phyloP scores from a whole-genome alignment of 1,140 invertebrate species.

The Drosophila gunungcola region DNA sequence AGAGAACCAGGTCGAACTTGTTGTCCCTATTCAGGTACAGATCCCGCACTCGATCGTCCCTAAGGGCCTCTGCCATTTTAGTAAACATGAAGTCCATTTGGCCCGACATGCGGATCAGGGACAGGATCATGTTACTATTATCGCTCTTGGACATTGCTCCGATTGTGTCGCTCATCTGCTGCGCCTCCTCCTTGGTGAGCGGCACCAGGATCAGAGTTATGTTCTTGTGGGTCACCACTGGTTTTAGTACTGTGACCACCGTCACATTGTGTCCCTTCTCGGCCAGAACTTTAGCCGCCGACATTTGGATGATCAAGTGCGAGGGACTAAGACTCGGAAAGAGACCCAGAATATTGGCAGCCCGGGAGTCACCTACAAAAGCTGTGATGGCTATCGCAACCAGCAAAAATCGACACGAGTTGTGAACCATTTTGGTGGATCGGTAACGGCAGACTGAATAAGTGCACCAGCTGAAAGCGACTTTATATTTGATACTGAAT shows the following conservation, averaged over 20 bases:
- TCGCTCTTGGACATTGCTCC: neutral
- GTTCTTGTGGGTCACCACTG: constrained; percentile 51
- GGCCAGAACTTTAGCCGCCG: constrained; percentile 53
- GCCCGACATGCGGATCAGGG: neutral
- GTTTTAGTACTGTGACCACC: constrained; percentile 50
- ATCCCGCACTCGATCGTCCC: neutral
- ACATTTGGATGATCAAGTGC: constrained; percentile 66
- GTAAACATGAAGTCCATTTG: neutral
- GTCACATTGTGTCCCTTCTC: constrained; percentile 74
- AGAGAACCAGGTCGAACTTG: neutral
- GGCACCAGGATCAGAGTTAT: constrained; percentile 43
- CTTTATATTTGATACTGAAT: neutral
- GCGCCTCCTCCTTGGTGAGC: constrained; percentile 13
- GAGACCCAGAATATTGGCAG: neutral
- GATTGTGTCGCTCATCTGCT: neutral
- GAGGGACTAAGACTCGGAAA: constrained; percentile 41
- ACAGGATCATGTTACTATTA: neutral
- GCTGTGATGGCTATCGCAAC: neutral
- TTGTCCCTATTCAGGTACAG: neutral
- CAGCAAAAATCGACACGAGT: neutral
- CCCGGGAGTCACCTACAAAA: neutral
- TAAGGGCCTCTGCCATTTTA: neutral
- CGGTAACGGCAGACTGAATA: neutral
- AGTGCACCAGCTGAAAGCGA: neutral
- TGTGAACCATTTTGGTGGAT: neutral